Evolutionary conservation across 1,140 invertebrate species (phyloP), one percentile per base, ranked within the genome.

Genomic region (Trigoniulus corallinus): DNA sequence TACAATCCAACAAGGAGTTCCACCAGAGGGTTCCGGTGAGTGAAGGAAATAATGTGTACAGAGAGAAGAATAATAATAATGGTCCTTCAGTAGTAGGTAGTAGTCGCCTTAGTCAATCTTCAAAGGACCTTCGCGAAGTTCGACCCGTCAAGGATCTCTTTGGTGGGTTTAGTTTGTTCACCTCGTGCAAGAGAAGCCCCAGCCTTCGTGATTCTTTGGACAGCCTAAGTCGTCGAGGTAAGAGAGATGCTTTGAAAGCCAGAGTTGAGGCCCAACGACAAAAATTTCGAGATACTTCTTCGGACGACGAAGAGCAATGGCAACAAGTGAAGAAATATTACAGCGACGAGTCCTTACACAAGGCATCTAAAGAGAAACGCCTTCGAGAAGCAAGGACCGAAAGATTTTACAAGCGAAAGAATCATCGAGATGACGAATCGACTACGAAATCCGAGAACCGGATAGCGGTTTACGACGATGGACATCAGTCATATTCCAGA

Each of bases 251-350:
- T 57, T 46, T 77, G 24, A 82, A 79, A 64, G 77, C 75, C 4
- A 62, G 79, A 50, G 74, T 74, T 3, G 71, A 80, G 64, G 79
- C 77, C 0, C 67, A 76, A 45, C 66, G 79, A 51, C 75, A 79
- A 52, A 72, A 71, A 41, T 61, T 75, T 48, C 66, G 68, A n/a
- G 72, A 73, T n/a, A 78, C 76, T 23, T 82, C 79, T 59, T 82
- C 80, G 42, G 24, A 27, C 34, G 47, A 48, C 10, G 47, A 48
- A 2, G 41, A 43, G 41, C 4, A 20, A 2, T 4, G 10, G 2
- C 18, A 3, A 2, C 3, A 29, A 3, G 12, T 41, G 4, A 10
- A 22, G 2, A 40, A 25, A 15, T 40, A 34, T 27, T 23, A 40
- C 25, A 41, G 37, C 21, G 48, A 50, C 22, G 37, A 41, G 2